A percentile compares a stretch with the other conserved stretches of the same genome.
Evolutionary conservation across 2,113 vertebrate species (phyloP).

Genomic region (Trogon melanurus): DNA sequence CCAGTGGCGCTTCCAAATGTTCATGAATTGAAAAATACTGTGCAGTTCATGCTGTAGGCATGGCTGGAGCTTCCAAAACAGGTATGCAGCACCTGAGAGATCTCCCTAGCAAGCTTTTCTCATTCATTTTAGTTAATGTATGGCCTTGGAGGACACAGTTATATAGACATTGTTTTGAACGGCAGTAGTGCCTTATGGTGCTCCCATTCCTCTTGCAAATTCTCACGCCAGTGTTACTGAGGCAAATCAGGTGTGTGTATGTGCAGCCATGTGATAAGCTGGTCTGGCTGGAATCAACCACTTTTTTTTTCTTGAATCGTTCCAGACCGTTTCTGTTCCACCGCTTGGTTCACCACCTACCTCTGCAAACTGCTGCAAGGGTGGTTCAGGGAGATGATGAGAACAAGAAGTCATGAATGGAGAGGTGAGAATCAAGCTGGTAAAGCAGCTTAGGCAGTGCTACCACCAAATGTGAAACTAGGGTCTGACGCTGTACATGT

Average conservation of each 20-base stretch:
- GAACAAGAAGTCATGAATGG: not conserved
- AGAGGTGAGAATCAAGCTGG: not conserved
- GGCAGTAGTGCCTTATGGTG: not conserved
- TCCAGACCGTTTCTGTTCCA: not conserved
- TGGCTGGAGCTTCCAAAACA: not conserved
- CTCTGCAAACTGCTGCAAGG: not conserved
- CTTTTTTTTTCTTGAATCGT: not conserved
- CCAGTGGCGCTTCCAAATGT: not conserved
- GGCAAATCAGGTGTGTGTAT: not conserved
- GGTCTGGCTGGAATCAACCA: not conserved
- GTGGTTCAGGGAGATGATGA: not conserved
- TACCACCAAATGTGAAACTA: not conserved
- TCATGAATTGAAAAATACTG: not conserved
- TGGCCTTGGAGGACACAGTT: not conserved
- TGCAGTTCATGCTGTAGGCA: not conserved
- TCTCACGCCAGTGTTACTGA: not conserved
- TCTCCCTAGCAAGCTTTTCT: not conserved
- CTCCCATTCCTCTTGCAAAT: not conserved
- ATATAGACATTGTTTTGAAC: not conserved
- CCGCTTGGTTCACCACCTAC: not conserved
- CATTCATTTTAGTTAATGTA: not conserved
- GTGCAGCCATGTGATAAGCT: not conserved
- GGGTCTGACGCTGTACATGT: not conserved
- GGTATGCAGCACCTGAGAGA: not conserved
- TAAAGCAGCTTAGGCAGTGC: not conserved